A percentile compares a stretch with the other conserved stretches of the same genome.
Evolutionary conservation across 2,888 invertebrate genomes (phyloP).

Genomic region (Coelinius sp.): DNA sequence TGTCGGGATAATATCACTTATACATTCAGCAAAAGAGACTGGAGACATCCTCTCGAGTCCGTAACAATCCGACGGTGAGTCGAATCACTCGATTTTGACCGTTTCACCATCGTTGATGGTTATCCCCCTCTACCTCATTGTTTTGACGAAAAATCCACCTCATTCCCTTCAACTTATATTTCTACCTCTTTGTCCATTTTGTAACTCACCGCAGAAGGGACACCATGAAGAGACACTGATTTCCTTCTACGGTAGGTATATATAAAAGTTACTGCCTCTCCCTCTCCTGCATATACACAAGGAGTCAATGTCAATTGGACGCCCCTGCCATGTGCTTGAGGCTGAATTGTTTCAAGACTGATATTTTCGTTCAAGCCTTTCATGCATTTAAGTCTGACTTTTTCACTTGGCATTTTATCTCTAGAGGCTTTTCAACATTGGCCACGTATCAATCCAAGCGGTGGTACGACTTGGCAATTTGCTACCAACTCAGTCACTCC

Average conservation of each 20-base stretch:
- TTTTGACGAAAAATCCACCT: not conserved
- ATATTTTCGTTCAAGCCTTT: not conserved
- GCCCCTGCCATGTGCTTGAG: not conserved
- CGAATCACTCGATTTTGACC: conserved; percentile 16
- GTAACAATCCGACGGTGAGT: conserved; percentile 20
- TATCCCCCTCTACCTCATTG: not conserved
- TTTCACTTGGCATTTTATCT: conserved; percentile 13
- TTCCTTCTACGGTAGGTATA: not conserved
- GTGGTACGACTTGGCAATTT: conserved; percentile 13
- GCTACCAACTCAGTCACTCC: conserved; percentile 18
- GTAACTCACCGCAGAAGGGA: not conserved
- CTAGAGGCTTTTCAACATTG: conserved; percentile 6
- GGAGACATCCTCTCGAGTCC: not conserved
- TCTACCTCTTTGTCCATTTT: not conserved
- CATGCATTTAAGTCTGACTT: too few species aligned
- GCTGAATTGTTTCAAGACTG: not conserved
- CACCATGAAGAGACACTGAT: not conserved
- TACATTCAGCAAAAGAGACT: conserved; percentile 6
- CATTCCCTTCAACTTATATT: not conserved
- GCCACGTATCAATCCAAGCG: conserved; percentile 16
- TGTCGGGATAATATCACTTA: conserved; percentile 24
- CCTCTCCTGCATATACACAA: not conserved
- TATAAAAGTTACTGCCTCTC: too few species aligned
- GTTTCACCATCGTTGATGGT: not conserved
- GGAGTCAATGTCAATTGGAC: not conserved